Base-by-base conservation (phyloP, 2,113 vertebrate species). In the Erinaceus europaeus region DNA sequence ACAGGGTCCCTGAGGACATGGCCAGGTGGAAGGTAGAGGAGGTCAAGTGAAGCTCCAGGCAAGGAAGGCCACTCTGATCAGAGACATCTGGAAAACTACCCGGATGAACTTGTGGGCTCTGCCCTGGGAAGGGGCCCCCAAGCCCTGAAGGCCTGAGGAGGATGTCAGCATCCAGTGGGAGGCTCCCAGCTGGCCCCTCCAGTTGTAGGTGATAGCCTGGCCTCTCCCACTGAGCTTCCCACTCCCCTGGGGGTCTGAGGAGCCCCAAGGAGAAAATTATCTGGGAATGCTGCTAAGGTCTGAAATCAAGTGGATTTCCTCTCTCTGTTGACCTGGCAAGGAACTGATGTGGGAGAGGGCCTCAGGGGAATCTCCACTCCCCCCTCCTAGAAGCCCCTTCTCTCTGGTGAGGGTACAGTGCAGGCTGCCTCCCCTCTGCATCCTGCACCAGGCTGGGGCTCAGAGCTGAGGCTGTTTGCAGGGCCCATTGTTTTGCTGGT, bases 401-500 rank as follows among this genome's bases (percentile, higher is more conserved):
- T 80, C 72, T 27, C 55, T n/a, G n/a, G n/a, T n/a, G n/a, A n/a
- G n/a, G n/a, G n/a, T n/a, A n/a, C 50, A 36, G 34, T 10, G n/a
- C 36, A 53, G 65, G 64, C 67, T 46, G 42, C 50, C 40, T 13
- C 44, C 55, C 53, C 74, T 65, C 57, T 57, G 11, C 0, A 0
- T 38, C 21, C 50, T 44, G 40, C 40, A 32, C 48, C 46, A 7
- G 50, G 48, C 25, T 17, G 9, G n/a, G 53, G 86, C 83, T 53
- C 75, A 10, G 57, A 67, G 78, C 80, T n/a, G 77, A 91, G 68
- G 89, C 69, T 90, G 86, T 91, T 68, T 40, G 48, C 80, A 78
- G 80, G 38, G 64, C 87, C 83, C 82, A 91, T 94, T 95, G 95
- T 95, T 92, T 78, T 55, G 68, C 90, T 62, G 65, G 89, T 93